Evolutionary conservation across 1,140 invertebrate species (phyloP), one percentile per base, ranked within the genome.

Genomic region (Ceratina calcarata): DNA sequence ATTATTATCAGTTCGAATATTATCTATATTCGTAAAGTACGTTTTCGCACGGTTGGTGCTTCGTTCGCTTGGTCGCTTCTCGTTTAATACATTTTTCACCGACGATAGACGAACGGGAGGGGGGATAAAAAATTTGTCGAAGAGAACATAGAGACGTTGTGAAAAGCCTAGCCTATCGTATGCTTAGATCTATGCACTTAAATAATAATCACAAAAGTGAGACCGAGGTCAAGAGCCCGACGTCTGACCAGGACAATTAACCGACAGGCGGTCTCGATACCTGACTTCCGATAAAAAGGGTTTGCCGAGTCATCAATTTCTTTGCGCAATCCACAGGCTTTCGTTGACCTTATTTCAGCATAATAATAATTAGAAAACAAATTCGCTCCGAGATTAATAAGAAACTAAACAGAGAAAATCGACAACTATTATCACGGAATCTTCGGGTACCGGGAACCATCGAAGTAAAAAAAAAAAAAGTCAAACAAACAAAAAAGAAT

Each of bases 141-240:
- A 20, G 18, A 24, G 20, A 51, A 72, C 58, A 61, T 22, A 68
- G 10, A 24, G 37, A 68, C 61, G 69, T 81, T 87, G 65, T 76
- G 78, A 83, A 71, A 82, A 78, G 51, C 57, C 57, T 82, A 73
- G 20, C 24, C 62, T 86, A 83, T 22, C 62, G 45, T 74, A 68
- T 60, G 22, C 84, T 78, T 86, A 86, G 64, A 22, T 45, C 37
- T 45, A 74, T 88, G 78, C 87, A 89, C 87, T 86, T 90, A 91
- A 88, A 86, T 90, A 91, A 88, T 92, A 92, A 93, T 91, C 91
- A 93, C 91, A 92, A 93, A 91, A 90, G 85, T 89, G 89, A 91
- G 91, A 93, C 91, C 90, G 91, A 90, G 88, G 90, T 89, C 90
- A 88, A 64, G 85, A 87, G 83, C 83, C 71, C 64, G 75, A 74